Conservation (phyloP, 2,113 vertebrate species). For the Marmota monax region DNA sequence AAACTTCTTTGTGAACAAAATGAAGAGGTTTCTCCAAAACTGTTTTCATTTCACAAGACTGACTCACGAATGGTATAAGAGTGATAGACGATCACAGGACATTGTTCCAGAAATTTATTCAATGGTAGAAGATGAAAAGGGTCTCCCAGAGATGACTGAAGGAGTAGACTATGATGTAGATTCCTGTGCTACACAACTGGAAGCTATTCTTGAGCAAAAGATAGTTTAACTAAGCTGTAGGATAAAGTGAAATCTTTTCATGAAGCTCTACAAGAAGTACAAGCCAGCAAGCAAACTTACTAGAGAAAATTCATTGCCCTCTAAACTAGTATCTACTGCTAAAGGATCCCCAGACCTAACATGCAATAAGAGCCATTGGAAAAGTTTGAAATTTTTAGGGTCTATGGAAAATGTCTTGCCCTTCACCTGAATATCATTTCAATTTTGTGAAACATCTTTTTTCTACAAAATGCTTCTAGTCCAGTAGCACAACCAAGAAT, state of each 20-base stretch:
- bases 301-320: slow-evolving; percentile 94
- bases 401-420: slow-evolving; percentile 89
- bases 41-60: slow-evolving; percentile 98
- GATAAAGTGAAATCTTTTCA: slow-evolving; percentile 99
- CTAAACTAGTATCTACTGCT: slow-evolving; percentile 88
- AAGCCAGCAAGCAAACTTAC: slow-evolving; percentile 98
- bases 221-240: slow-evolving; percentile 97
- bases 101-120: slow-evolving; percentile 98
- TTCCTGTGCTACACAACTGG: slow-evolving; percentile 96
- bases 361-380: slow-evolving; percentile 88
- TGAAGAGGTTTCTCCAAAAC: slow-evolving; percentile 97
- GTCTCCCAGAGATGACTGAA: slow-evolving; percentile 97
- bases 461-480: slow-evolving; percentile 91
- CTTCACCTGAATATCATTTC: slow-evolving; percentile 87
- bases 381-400: slow-evolving; percentile 87
- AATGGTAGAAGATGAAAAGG: slow-evolving; percentile 98
- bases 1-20: no score
- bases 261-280: slow-evolving; percentile 95
- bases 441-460: slow-evolving; percentile 88
- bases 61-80: slow-evolving; percentile 99
- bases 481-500: slow-evolving; percentile 85
- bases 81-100: slow-evolving; percentile 97
- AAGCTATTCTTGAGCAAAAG: slow-evolving; percentile 98
- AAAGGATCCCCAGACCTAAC: slow-evolving; percentile 84
- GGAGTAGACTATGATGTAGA: slow-evolving; percentile 99